A percentile compares a stretch with the other conserved stretches of the same genome.
Conservation (phyloP, 2,888 invertebrate genomes). For the Physocephala rufipes region DNA sequence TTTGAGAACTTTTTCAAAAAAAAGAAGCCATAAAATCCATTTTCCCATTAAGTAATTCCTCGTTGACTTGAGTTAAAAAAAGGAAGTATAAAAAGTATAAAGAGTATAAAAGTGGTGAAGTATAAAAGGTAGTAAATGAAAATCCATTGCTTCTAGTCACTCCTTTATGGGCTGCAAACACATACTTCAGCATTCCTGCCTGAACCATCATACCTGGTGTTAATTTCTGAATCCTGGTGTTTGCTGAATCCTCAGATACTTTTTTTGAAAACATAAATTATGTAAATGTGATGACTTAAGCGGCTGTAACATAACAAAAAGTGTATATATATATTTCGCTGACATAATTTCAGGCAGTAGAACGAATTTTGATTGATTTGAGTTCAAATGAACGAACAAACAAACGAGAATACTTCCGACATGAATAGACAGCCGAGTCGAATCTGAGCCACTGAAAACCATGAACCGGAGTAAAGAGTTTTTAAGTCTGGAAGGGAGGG, state of each 20-base stretch:
- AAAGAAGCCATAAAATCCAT: too few species aligned
- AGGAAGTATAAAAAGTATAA: too few species aligned
- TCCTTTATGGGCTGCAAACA: too few species aligned
- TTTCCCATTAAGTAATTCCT: too few species aligned
- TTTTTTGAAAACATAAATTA: conserved; percentile 38
- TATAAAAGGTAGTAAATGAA: too few species aligned
- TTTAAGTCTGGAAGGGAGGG: conserved; percentile 30
- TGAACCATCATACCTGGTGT: neutral
- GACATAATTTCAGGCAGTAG: conserved; percentile 63
- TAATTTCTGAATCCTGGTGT: too few species aligned
- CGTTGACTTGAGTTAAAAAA: too few species aligned
- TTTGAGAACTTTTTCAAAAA: too few species aligned
- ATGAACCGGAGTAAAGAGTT: conserved; percentile 37
- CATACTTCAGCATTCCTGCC: neutral
- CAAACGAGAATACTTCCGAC: conserved; percentile 23
- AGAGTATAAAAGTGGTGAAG: too few species aligned
- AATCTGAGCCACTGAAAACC: conserved; percentile 47
- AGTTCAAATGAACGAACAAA: conserved; percentile 42
- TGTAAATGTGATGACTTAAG: conserved; percentile 48
- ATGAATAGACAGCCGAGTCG: conserved; percentile 50
- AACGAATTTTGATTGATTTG: conserved; percentile 64
- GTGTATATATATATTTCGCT: conserved; percentile 56
- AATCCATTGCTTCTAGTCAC: too few species aligned
- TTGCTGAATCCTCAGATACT: neutral
- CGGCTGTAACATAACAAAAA: conserved; percentile 57